A percentile compares a stretch with the other conserved stretches of the same genome.
Evolutionary conservation across 1,140 invertebrate genomes (phyloP).

Genomic region (Lamellibrachia luymesi): DNA sequence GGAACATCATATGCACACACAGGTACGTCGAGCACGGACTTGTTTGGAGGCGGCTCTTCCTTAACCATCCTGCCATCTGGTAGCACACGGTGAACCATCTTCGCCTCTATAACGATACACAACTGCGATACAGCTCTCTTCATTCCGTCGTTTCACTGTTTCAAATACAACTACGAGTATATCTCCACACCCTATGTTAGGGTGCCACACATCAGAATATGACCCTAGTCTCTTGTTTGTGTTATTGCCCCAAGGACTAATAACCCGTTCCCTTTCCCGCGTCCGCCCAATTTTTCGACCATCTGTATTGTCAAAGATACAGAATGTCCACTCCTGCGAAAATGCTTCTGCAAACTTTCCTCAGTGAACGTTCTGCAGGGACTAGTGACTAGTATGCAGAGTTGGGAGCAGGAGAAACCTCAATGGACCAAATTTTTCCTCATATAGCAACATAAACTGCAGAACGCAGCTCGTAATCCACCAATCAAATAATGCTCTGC

Average conservation of each 20-base stretch:
- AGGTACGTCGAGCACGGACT: not conserved
- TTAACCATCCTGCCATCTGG: slow-evolving; percentile 11
- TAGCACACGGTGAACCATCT: not conserved
- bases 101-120: slow-evolving; percentile 12
- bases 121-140: slow-evolving; percentile 3
- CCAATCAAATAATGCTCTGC: not conserved
- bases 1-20: not conserved
- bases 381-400: not conserved
- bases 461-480: not conserved
- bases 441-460: not conserved
- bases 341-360: not conserved
- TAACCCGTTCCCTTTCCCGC: not conserved
- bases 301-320: not conserved
- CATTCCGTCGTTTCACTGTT: not conserved
- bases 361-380: not conserved
- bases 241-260: not conserved
- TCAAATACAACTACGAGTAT: not conserved
- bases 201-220: not conserved
- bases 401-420: not conserved
- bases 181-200: not conserved
- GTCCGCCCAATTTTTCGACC: not conserved
- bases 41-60: not conserved
- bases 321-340: no score
- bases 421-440: not conserved
- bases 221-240: not conserved